Evolutionary conservation across 1,140 invertebrate species (phyloP), one percentile per base, ranked within the genome.

Genomic region (Brachionus calyciflorus): DNA sequence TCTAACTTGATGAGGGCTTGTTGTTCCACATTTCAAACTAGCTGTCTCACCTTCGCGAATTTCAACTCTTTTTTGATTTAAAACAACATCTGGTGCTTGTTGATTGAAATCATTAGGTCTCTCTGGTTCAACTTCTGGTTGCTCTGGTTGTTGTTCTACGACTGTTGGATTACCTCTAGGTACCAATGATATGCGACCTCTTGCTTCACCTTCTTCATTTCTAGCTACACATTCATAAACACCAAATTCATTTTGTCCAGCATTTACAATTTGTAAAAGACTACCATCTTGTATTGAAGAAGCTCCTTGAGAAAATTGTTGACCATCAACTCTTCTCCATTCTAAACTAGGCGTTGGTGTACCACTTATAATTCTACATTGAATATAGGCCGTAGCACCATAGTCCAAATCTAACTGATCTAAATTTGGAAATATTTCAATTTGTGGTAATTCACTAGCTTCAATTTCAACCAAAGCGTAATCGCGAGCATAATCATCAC

Each of bases 401-500:
- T 51, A 73, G n/a, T 73, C 46, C 21, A 73, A 17, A 7, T 73
- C 69, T 0, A 73, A 7, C 41, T 37, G 19, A 24, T 73, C 51
- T 24, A 51, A n/a, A 17, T 49, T 49, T 14, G 69, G 69, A 73
- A 51, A 51, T 1, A 73, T n/a, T 46, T 73, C 69, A 28, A 73
- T 49, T 51, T 49, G 46, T 12, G 69, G 69, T 28, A 37, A 10
- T 73, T 73, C 69, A 51, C 69, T 9, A 5, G 46, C 46, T 33
- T 73, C 69, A 19, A 73, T 12, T 73, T 73, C 69, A 1, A 73
- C 69, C 14, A 55, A 19, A 14, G 51, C 44, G 9, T 73, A 73
- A 24, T 73, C 69, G 28, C 46, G 28, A 9, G 28, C 30, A 10
- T 51, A 73, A 21, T 73, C 46, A 30, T 49, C 33, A 14, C 21